These are phyloP conservation scores for Ceratina japonica DNA, from an alignment of 1,140 invertebrate species.

Conservation along the genomic window DNA sequence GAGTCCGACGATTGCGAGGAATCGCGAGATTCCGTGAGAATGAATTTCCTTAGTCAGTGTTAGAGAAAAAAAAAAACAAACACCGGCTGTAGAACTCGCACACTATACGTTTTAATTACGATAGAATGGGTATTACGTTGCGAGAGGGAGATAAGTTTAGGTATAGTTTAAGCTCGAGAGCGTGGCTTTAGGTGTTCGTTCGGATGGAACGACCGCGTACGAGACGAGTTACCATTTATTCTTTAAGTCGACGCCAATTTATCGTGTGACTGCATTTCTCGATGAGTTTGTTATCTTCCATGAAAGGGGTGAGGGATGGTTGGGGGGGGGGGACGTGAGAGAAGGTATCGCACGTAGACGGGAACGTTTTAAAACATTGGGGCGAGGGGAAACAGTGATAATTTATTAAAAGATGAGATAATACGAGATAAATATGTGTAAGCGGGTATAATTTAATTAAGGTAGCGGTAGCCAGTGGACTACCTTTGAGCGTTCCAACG, in stretches of 20 bases:
- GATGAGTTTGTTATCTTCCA: slow-evolving; percentile 7
- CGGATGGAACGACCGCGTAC: slow-evolving; percentile 22
- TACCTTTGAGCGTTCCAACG: slow-evolving; percentile 15
- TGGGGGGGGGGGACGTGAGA: background rate
- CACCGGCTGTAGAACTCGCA: no score
- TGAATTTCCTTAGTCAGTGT: no score
- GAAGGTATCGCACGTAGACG: slow-evolving; percentile 26
- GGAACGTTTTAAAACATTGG: slow-evolving; percentile 7
- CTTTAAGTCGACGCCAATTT: slow-evolving; percentile 34
- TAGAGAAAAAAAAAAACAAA: background rate
- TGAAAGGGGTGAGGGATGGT: background rate
- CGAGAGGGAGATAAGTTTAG: slow-evolving; percentile 3
- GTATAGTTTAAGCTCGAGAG: slow-evolving; percentile 3
- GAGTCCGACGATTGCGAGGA: background rate
- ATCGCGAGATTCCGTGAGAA: background rate
- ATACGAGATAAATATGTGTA: slow-evolving; percentile 12
- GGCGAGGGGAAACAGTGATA: slow-evolving; percentile 36
- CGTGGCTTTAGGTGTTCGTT: background rate
- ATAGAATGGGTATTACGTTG: slow-evolving; percentile 2
- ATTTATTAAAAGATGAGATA: slow-evolving; percentile 34
- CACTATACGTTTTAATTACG: slow-evolving; percentile 32
- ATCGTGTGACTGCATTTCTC: slow-evolving; percentile 25
- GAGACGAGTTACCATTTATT: slow-evolving; percentile 42
- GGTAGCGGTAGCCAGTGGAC: slow-evolving; percentile 13
- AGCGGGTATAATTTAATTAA: slow-evolving; percentile 38